Base-by-base conservation (phyloP, 2,797 vertebrate genomes). In the Acridotheres tristis region DNA sequence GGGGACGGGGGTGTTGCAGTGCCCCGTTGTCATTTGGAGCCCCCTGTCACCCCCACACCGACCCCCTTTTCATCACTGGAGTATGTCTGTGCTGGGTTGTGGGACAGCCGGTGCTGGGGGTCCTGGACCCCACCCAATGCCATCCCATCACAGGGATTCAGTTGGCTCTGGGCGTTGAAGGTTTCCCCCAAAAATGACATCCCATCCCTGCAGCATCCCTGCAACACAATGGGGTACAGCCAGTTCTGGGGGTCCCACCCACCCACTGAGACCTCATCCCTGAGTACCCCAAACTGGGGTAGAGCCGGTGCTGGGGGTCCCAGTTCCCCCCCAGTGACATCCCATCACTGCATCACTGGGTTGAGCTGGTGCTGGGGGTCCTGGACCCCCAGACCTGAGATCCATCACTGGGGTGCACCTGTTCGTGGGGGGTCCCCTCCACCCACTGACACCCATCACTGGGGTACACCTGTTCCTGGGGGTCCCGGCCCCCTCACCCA, bases 21-120 rank as follows among this genome's bases (percentile, higher is more conserved):
- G 27, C 6, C 14, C 61, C 5, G 16, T 32, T 12, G 38, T 3
- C 4, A 22, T 7, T 12, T 0, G 3, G 51, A 48, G 27, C 1
- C 11, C 27, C 15, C 40, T 16, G 9, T 59, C 5, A 2, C 43
- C 66, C 26, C 50, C 5, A 2, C 9, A 2, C 1, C 0, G 1
- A 16, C 11, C 7, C 16, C 38, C 13, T 30, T 29, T 14, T 54
- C 51, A 5, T 71, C 20, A 1, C 43, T 8, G 42, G 48, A 54
- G 74, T 30, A 10, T 58, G 32, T 72, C 29, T 5, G 27, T n/a
- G 75, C 59, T 27, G 59, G 53, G 51, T 3, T 16, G 53, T 29
- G 51, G 59, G 58, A 32, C 59, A n/a, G 75, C 3, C 13, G 27
- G 85, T 65, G 66, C 51, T 72, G 85, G 45, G 67, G 67, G 32